Base-by-base conservation (phyloP, 2,797 vertebrate species). In the Chrosomus eos region DNA sequence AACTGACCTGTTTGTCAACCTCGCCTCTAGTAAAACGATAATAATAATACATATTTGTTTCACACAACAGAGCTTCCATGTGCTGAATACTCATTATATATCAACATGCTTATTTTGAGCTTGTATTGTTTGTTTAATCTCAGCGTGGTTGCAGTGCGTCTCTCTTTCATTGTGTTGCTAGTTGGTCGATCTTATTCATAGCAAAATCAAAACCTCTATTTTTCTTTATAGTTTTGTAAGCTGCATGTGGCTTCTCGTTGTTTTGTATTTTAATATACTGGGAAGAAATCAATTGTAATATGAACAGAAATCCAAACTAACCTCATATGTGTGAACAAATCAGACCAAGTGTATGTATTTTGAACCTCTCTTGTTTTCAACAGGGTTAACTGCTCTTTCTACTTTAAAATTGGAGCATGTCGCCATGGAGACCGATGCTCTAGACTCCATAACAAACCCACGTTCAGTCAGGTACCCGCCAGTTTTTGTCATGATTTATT, bases 371-470 rank as follows among this genome's bases (percentile, higher is more conserved):
- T 23, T 40, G 70, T 90, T 38, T 87, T 68, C 92, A 88, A 55
- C 93, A 99, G 97, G 92, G 97, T 99, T 92, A 99, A 99, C 93
- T 99, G 97, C 89, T 99, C 97, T 33, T 99, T 99, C 95, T 99
- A 98, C 95, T 99, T 99, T 93, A 99, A 99, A 97, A 99, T 99
- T 18, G 97, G 97, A 94, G 97, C 97, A 66, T 99, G 97, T 93
- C 97, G 97, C 89, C 97, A 98, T 97, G 97, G 97, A 85, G 97
- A 99, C 93, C 96, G 97, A 90, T 99, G 97, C 92, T 99, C 97
- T 89, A 96, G 97, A 87, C 96, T 99, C 94, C 97, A 99, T 95
- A 99, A 99, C 91, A 99, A 98, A 91, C 97, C 97, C 78, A 99
- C 97, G 74, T 99, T 99, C 95, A 99, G 97, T 93, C 97, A 99